Evolutionary conservation across 2,888 invertebrate genomes (phyloP).

Genomic region (Heteromurus nitidus): DNA sequence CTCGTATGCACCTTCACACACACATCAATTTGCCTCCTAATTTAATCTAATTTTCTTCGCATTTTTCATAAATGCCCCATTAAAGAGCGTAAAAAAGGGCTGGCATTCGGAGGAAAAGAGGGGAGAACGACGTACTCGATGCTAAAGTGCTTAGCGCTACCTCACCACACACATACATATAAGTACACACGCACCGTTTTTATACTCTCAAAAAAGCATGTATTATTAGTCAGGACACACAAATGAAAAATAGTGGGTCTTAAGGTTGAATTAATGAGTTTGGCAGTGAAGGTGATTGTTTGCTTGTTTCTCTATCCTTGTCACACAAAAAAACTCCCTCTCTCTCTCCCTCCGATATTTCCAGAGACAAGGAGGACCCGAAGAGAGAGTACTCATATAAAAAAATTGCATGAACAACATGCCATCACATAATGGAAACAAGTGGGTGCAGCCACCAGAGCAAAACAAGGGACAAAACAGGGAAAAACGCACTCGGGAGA

Average conservation of each 20-base stretch:
- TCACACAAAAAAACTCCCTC: neutral
- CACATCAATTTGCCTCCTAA: slow-evolving; percentile 18
- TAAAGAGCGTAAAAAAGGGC: neutral
- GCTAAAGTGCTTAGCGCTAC: too few species aligned
- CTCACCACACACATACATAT: too few species aligned
- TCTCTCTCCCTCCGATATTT: too few species aligned
- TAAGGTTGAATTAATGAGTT: slow-evolving; percentile 38
- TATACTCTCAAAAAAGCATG: neutral
- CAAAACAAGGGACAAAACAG: too few species aligned
- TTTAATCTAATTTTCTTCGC: slow-evolving; percentile 15
- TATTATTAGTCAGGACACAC: neutral
- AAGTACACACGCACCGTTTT: too few species aligned
- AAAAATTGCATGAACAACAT: too few species aligned
- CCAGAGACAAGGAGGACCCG: too few species aligned
- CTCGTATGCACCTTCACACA: too few species aligned
- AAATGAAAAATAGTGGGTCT: slow-evolving; percentile 32
- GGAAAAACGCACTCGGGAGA: too few species aligned
- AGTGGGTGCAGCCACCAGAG: slow-evolving; percentile 20
- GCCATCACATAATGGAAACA: slow-evolving; percentile 27
- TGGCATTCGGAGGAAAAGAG: neutral
- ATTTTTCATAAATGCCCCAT: slow-evolving; percentile 17
- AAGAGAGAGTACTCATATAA: too few species aligned
- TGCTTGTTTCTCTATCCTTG: neutral
- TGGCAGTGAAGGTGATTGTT: slow-evolving; percentile 28
- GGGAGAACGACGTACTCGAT: neutral